phyloP scores from a whole-genome alignment of 2,888 invertebrate genomes.

The Parascotia fuliginaria region DNA sequence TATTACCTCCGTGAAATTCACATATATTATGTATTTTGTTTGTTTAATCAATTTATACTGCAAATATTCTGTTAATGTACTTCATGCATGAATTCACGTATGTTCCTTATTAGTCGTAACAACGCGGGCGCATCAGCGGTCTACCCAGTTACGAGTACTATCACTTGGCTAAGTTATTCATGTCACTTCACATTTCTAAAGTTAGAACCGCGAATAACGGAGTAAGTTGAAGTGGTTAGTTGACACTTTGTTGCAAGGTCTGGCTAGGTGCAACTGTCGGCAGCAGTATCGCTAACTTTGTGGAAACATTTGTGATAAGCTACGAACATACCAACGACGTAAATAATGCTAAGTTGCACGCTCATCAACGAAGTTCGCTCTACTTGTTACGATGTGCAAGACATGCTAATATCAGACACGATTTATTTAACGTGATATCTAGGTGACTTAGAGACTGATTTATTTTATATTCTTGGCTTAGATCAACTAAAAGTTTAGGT shows the following conservation, averaged over 20 bases:
- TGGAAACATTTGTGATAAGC: constrained; percentile 55
- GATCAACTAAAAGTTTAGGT: too few species aligned
- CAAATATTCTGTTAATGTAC: constrained; percentile 2
- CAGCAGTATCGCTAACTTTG: constrained; percentile 56
- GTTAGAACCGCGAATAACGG: constrained; percentile 51
- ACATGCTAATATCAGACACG: neutral
- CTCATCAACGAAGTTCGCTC: constrained; percentile 18
- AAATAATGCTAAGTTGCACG: constrained; percentile 37
- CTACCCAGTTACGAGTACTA: constrained; percentile 55
- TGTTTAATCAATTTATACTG: too few species aligned
- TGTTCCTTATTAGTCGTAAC: constrained; percentile 19
- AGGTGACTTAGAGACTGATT: neutral
- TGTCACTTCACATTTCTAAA: constrained; percentile 60
- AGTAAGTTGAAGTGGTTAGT: constrained; percentile 66
- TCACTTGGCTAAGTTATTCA: constrained; percentile 66
- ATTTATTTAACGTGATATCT: neutral
- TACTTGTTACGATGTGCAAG: neutral
- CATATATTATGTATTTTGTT: too few species aligned
- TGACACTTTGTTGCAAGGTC: constrained; percentile 76
- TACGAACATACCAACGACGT: constrained; percentile 36
- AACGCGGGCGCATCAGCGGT: constrained; percentile 30
- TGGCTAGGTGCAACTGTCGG: constrained; percentile 62
- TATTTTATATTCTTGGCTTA: too few species aligned
- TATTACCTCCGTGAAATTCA: too few species aligned
- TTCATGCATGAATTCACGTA: constrained; percentile 12